phyloP scores from a whole-genome alignment of 1,140 invertebrate genomes.

The Drosophila pachea region DNA sequence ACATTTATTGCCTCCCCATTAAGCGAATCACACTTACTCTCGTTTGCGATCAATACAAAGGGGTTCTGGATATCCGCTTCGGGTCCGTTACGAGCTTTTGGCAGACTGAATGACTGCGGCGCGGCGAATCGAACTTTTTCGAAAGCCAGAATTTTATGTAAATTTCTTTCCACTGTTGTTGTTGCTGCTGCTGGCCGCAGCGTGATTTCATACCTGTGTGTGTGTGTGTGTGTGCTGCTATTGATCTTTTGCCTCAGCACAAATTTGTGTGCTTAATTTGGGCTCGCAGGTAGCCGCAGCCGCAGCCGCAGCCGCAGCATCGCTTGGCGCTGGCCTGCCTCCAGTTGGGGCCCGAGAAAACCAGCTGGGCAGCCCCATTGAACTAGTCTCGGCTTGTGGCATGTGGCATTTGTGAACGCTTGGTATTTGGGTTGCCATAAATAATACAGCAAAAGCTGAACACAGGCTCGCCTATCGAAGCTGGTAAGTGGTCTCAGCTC shows the following conservation, averaged over 20 bases:
- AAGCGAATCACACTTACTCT: constrained; percentile 56
- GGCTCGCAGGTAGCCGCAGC: constrained; percentile 59
- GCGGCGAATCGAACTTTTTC: constrained; percentile 8
- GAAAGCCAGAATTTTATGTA: constrained; percentile 71
- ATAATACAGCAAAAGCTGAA: constrained; percentile 11
- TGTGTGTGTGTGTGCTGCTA: constrained; percentile 30
- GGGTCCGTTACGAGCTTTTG: constrained; percentile 36
- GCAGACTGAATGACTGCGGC: constrained; percentile 28
- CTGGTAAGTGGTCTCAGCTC: constrained; percentile 13
- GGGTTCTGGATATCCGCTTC: constrained; percentile 28
- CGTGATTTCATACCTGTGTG: constrained; percentile 54
- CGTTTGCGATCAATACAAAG: constrained; percentile 29
- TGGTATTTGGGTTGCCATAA: constrained; percentile 69
- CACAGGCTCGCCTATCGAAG: constrained; percentile 21
- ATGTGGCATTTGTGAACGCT: constrained; percentile 58
- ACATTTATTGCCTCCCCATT: constrained; percentile 4
- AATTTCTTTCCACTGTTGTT: constrained; percentile 51
- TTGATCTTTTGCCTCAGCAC: constrained; percentile 66
- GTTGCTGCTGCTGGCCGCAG: constrained; percentile 22
- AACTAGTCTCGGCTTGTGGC: constrained; percentile 70
- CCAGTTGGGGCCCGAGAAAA: constrained; percentile 34
- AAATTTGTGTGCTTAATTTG: constrained; percentile 69
- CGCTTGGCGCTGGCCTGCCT: constrained; percentile 13
- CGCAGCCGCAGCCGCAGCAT: constrained; percentile 33
- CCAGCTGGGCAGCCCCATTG: constrained; percentile 73